Conservation (phyloP, 92 coral and sea anemone genomes). For the Meandrina meandrites region DNA sequence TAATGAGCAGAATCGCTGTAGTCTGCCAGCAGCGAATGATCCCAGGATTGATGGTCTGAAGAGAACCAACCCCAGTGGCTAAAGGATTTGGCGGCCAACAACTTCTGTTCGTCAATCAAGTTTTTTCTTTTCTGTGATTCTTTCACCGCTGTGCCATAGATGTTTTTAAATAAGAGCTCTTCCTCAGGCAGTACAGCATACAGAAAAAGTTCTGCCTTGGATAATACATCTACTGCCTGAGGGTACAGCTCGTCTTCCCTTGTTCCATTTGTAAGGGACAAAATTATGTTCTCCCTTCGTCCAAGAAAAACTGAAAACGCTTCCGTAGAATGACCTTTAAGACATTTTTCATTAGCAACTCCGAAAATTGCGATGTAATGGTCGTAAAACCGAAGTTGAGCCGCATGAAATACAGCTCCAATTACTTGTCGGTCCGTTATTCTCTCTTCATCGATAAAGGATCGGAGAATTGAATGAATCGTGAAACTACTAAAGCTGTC, state of each 20-base stretch:
- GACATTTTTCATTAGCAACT: background rate
- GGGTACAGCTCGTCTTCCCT: background rate
- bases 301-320: background rate
- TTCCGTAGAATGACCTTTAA: background rate
- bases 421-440: background rate
- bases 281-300: background rate
- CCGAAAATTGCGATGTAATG: background rate
- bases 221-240: background rate
- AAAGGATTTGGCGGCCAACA: conserved; percentile 14
- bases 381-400: background rate
- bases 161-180: background rate
- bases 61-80: background rate
- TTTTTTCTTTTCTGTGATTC: background rate
- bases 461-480: conserved; percentile 5
- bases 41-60: background rate
- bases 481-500: background rate
- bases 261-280: background rate
- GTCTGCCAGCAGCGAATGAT: conserved; percentile 17
- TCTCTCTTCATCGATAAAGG: conserved; percentile 4
- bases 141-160: conserved; percentile 1
- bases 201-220: background rate
- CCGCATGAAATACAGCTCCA: background rate
- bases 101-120: background rate
- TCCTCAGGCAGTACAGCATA: background rate
- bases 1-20: conserved; percentile 6